These are phyloP conservation scores for Oscheius onirici DNA, from an alignment of 2,888 invertebrate genomes.

Conservation along the genomic window DNA sequence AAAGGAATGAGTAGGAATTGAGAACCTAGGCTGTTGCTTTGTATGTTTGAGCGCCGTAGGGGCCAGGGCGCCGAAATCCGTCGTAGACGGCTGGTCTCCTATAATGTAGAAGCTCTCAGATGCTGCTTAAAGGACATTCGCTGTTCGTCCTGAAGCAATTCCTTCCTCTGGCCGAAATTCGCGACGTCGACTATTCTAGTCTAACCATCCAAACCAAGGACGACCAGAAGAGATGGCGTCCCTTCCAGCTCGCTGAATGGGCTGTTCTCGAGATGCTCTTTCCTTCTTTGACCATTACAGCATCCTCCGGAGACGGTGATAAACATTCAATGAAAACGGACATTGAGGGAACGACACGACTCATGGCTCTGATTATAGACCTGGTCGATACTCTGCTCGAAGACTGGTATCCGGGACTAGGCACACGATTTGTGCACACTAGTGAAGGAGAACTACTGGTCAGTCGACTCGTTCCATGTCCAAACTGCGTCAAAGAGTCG, in stretches of 20 bases:
- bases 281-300: slow-evolving; percentile 47
- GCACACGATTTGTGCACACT: slow-evolving; percentile 95
- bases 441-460: slow-evolving; percentile 94
- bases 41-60: too few relatives aligned
- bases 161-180: slow-evolving; percentile 62
- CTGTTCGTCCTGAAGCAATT: slow-evolving; percentile 86
- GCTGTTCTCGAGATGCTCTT: slow-evolving; percentile 63
- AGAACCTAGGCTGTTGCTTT: too few relatives aligned
- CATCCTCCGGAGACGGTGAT: slow-evolving; percentile 31
- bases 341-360: slow-evolving; percentile 45
- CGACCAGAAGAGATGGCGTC: slow-evolving; percentile 62
- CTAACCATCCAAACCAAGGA: slow-evolving; percentile 51
- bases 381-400: slow-evolving; percentile 94
- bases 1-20: too few relatives aligned
- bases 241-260: slow-evolving; percentile 42
- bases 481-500: slow-evolving; percentile 79
- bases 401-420: slow-evolving; percentile 82
- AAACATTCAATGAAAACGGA: slow-evolving; percentile 51
- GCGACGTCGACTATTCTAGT: slow-evolving; percentile 66
- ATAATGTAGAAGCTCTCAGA: slow-evolving; percentile 25
- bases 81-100: too few relatives aligned
- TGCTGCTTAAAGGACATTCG: slow-evolving; percentile 80
- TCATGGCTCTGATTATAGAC: slow-evolving; percentile 88
- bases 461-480: slow-evolving; percentile 90
- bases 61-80: too few relatives aligned